Evolutionary conservation across 2,888 invertebrate genomes (phyloP).

Genomic region (Xestia xanthographa): DNA sequence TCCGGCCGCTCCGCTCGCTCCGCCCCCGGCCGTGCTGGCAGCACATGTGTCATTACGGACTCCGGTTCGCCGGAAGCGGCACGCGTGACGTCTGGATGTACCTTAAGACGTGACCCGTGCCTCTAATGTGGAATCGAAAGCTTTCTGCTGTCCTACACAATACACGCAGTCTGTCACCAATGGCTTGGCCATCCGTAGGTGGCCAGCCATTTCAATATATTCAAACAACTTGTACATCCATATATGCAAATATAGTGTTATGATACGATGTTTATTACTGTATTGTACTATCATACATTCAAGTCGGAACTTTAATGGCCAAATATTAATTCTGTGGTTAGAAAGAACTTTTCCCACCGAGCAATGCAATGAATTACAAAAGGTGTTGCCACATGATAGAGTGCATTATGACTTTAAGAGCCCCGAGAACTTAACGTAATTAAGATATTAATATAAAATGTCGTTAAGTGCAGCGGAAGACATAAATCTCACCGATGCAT

Average conservation of each 20-base stretch:
- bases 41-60: conserved; percentile 77
- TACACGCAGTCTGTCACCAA: conserved; percentile 66
- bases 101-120: conserved; percentile 83
- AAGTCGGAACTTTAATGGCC: conserved; percentile 24
- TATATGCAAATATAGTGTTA: conserved; percentile 46
- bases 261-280: conserved; percentile 15
- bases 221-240: conserved; percentile 50
- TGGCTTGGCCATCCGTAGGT: conserved; percentile 62
- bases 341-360: conserved; percentile 41
- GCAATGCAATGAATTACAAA: conserved; percentile 31
- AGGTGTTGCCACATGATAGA: conserved; percentile 42
- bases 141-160: conserved; percentile 67
- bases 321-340: conserved; percentile 8
- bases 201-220: conserved; percentile 50
- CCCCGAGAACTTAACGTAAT: conserved; percentile 60
- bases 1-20: conserved; percentile 51
- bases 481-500: conserved; percentile 77
- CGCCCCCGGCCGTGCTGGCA: conserved; percentile 64
- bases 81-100: conserved; percentile 85
- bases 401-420: conserved; percentile 14
- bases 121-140: conserved; percentile 75
- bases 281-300: conserved; percentile 9
- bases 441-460: conserved; percentile 76
- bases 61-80: conserved; percentile 82
- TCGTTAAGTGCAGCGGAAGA: conserved; percentile 77